Evolutionary conservation across 2,888 invertebrate species (phyloP).

Genomic region (Leucophenga maculata): DNA sequence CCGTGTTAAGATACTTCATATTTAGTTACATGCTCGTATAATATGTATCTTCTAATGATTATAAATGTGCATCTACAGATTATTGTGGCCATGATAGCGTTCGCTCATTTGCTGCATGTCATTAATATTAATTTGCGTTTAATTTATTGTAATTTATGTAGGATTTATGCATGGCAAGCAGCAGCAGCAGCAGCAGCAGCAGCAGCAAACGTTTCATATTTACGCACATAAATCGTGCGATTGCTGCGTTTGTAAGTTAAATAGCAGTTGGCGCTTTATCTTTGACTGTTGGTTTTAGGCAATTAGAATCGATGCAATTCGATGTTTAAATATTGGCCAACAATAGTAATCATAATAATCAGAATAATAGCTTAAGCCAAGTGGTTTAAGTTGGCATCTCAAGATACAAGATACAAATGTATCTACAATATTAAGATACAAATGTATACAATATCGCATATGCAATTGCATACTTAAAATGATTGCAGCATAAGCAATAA

Average conservation of each 20-base stretch:
- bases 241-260: slow-evolving; percentile 47
- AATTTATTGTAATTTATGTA: slow-evolving; percentile 66
- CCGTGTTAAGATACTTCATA: too few relatives aligned
- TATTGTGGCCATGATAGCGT: slow-evolving; percentile 30
- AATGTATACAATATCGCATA: too few relatives aligned
- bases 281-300: too few relatives aligned
- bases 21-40: too few relatives aligned
- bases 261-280: slow-evolving; percentile 45
- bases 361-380: too few relatives aligned
- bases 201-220: neutral
- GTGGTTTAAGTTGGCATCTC: too few relatives aligned
- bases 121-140: slow-evolving; percentile 64
- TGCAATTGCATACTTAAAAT: too few relatives aligned
- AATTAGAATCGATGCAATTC: slow-evolving; percentile 1
- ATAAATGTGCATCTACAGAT: neutral
- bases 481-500: too few relatives aligned
- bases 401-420: too few relatives aligned
- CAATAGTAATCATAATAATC: too few relatives aligned
- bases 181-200: neutral
- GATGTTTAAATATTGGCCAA: too few relatives aligned
- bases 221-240: neutral
- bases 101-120: slow-evolving; percentile 40
- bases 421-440: too few relatives aligned
- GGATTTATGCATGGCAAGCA: slow-evolving; percentile 49
- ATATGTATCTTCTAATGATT: neutral